Conservation (phyloP, 2,113 vertebrate genomes). For the Xiphophorus hellerii region DNA sequence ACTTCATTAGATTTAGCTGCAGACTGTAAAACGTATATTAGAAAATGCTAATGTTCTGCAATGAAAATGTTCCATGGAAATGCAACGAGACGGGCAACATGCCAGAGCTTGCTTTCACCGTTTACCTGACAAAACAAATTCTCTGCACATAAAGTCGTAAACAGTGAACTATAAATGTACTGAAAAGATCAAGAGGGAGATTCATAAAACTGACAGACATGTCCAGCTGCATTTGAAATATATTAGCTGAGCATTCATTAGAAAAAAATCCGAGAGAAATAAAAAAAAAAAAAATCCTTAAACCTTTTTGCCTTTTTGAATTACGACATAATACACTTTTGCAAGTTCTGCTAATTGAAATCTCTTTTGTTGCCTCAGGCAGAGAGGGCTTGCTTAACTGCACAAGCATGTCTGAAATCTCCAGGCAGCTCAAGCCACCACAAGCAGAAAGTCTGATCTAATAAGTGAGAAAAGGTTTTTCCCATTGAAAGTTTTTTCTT, state of each 20-base stretch:
- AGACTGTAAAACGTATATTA: neutral
- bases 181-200: neutral
- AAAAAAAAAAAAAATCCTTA: neutral
- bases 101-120: neutral
- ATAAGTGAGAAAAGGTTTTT: neutral
- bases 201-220: neutral
- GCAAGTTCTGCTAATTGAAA: slow-evolving; percentile 12
- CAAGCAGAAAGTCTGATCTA: neutral
- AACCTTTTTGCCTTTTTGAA: neutral
- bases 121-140: neutral
- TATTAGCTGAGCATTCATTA: neutral
- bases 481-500: slow-evolving; percentile 1
- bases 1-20: neutral
- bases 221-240: neutral
- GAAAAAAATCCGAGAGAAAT: neutral
- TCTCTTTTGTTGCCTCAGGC: slow-evolving; percentile 1
- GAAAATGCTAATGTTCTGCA: neutral
- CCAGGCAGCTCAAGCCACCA: neutral
- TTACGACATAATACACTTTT: slow-evolving; percentile 7
- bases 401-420: neutral
- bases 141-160: neutral
- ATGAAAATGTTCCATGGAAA: neutral
- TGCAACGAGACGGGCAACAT: neutral
- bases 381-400: neutral
- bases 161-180: neutral